phyloP scores from a whole-genome alignment of 64 coral and sea anemone genomes.

The Dendronephthya gigantea region DNA sequence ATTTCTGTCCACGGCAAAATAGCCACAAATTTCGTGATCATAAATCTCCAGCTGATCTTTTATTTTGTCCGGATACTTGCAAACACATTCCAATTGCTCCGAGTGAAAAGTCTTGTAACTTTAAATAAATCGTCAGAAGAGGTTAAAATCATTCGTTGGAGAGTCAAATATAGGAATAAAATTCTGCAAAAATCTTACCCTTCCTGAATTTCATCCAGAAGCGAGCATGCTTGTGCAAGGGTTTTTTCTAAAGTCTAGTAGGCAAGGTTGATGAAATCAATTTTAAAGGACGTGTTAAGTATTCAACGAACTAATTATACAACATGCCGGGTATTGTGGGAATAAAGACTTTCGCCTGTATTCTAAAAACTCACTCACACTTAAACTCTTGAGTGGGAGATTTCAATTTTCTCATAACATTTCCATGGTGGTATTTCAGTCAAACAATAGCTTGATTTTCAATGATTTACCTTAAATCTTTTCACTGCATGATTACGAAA shows the following conservation, averaged over 20 bases:
- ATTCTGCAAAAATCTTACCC: constrained; percentile 37
- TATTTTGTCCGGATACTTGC: constrained; percentile 44
- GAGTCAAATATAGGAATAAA: too few relatives aligned
- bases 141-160: too few relatives aligned
- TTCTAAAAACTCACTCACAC: not conserved
- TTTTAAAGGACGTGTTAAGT: too few relatives aligned
- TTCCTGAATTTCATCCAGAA: constrained; percentile 57
- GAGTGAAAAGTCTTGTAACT: constrained; percentile 60
- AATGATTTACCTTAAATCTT: too few relatives aligned
- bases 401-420: too few relatives aligned
- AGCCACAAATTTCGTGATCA: constrained; percentile 53
- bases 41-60: constrained; percentile 48
- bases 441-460: too few relatives aligned
- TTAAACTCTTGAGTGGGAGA: too few relatives aligned
- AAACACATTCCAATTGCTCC: constrained; percentile 30
- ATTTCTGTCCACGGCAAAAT: constrained; percentile 52
- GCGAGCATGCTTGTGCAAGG: constrained; percentile 45
- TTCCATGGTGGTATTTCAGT: too few relatives aligned
- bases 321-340: not conserved
- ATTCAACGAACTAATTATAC: not conserved
- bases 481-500: too few relatives aligned
- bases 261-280: not conserved
- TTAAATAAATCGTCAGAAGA: not conserved
- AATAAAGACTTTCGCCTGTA: not conserved
- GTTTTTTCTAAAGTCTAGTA: constrained; percentile 49